Base-by-base conservation (phyloP, 1,140 invertebrate genomes). In the Orius insidiosus region DNA sequence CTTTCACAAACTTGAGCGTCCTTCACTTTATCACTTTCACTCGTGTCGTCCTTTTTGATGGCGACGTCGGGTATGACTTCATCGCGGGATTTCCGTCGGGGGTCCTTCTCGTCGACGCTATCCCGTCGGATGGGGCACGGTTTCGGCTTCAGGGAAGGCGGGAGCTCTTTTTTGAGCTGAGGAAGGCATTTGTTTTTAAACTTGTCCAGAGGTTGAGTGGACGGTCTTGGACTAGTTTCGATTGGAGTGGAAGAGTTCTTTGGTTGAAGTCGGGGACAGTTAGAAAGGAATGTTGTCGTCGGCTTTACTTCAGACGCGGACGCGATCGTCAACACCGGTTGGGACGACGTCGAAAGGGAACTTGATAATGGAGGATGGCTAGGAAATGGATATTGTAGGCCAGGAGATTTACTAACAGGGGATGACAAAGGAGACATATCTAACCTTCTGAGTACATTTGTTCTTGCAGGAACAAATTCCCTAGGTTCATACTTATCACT, bases 401-500 rank as follows among this genome's bases (percentile, higher is more conserved):
- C 74, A 24, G 54, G 53, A 11, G 54, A 54, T 38, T 51, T 52
- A n/a, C 36, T 32, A 40, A 48, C 35, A 6, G 56, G 52, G 15
- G 56, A 53, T 9, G 52, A 44, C 19, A 55, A 13, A 7, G 53
- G 53, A 30, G 54, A 52, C 37, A 50, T 45, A 35, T 54, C 55
- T 7, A 55, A 41, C 42, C 54, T 50, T 16, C 54, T 36, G 18
- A 56, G 32, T 9, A 47, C 35, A 18, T 47, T 54, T n/a, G 54
- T 46, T 36, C 54, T 50, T 6, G 53, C 50, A 6, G 59, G 56
- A 19, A 58, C 44, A 48, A 73, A 75, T 46, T 74, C 74, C 46
- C 70, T 70, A 19, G 80, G 79, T 61, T 86, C 83, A 58, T 87
- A 86, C 62, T 88, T 86, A 54, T 89, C 78, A 55, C 77, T 73